Conservation (phyloP, 2,113 vertebrate species). For the Myodes glareolus region DNA sequence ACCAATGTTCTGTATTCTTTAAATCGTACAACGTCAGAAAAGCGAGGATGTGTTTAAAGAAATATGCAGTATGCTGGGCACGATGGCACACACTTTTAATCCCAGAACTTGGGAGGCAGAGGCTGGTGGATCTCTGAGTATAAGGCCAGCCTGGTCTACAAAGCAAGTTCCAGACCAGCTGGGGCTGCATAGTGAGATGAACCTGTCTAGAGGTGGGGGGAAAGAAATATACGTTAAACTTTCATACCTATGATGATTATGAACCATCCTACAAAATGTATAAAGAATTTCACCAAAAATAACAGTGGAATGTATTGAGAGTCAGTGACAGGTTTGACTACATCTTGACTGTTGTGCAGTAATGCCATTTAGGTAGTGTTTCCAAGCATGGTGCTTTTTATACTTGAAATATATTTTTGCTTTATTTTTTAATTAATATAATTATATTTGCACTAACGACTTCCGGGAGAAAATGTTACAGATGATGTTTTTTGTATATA, state of each 20-base stretch:
- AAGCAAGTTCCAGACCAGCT: neutral
- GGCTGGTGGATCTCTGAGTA: neutral
- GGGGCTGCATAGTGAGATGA: neutral
- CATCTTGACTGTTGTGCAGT: constrained; percentile 83
- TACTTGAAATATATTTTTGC: constrained; percentile 87
- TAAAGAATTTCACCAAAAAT: constrained; percentile 72
- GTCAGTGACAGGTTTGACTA: constrained; percentile 42
- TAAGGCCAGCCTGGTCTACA: neutral
- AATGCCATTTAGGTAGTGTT: constrained; percentile 79
- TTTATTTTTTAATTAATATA: constrained; percentile 87
- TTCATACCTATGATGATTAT: neutral
- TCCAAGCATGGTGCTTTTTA: constrained; percentile 85
- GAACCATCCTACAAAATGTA: constrained; percentile 17
- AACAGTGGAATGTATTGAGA: constrained; percentile 16
- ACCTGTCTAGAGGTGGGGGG: too few species aligned
- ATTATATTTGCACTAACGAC: constrained; percentile 88
- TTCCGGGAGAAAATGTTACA: constrained; percentile 85
- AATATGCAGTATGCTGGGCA: neutral
- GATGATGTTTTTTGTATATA: constrained; percentile 83
- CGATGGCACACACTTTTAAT: neutral
- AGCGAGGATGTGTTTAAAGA: constrained; percentile 62
- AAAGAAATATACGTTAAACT: neutral
- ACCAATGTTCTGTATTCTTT: neutral
- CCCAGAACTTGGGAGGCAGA: neutral
- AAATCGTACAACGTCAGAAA: neutral